These are phyloP conservation scores for Hydrolagus colliei DNA, from an alignment of 2,797 vertebrate species.

Conservation along the genomic window DNA sequence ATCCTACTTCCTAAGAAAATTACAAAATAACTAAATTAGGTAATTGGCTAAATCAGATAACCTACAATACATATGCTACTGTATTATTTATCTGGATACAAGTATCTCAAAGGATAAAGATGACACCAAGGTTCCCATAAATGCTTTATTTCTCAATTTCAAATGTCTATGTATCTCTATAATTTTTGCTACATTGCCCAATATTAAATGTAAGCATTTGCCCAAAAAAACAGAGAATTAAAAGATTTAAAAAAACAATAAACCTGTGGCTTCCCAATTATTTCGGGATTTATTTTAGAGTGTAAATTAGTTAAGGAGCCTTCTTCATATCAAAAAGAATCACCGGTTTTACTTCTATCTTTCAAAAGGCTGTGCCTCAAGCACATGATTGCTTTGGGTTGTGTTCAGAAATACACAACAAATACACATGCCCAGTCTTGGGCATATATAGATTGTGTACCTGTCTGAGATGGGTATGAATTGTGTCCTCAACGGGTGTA, in stretches of 20 bases:
- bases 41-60: slow-evolving; percentile 20
- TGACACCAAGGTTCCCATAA: neutral
- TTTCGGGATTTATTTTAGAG: neutral
- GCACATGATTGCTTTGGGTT: too few species aligned
- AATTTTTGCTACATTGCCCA: slow-evolving; percentile 25
- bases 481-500: too few species aligned
- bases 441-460: too few species aligned
- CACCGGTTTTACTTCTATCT: too few species aligned
- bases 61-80: neutral
- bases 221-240: slow-evolving; percentile 13
- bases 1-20: slow-evolving; percentile 6
- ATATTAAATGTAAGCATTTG: slow-evolving; percentile 24
- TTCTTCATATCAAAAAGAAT: too few species aligned
- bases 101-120: slow-evolving; percentile 21
- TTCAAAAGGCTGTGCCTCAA: too few species aligned
- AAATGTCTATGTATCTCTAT: slow-evolving; percentile 10
- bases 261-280: neutral
- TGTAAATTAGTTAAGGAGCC: too few species aligned
- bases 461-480: too few species aligned
- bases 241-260: neutral
- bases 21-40: neutral
- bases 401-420: too few species aligned
- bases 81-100: slow-evolving; percentile 27
- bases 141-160: slow-evolving; percentile 15
- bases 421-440: too few species aligned